Evolutionary conservation across 2,888 invertebrate species (phyloP).

Genomic region (Ichneumon xanthorius): DNA sequence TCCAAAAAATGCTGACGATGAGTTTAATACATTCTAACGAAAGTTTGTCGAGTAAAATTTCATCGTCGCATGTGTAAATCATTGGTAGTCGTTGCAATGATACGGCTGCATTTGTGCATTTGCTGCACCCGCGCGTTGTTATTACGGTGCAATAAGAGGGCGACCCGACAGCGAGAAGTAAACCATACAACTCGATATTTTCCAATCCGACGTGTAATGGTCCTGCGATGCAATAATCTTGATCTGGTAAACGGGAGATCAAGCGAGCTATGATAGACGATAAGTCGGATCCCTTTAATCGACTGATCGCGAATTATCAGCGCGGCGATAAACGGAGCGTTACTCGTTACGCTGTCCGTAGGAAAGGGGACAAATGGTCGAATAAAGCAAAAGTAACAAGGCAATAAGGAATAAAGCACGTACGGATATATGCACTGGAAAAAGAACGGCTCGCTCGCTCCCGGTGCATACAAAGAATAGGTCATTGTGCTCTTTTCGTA

Average conservation of each 20-base stretch:
- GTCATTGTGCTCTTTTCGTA: conserved; percentile 28
- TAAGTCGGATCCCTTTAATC: neutral
- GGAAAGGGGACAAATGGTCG: conserved; percentile 25
- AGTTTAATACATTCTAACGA: no score
- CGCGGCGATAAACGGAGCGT: neutral
- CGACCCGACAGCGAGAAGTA: conserved; percentile 31
- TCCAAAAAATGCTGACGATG: no score
- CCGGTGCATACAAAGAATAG: conserved; percentile 36
- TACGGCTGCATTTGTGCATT: neutral
- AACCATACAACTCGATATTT: neutral
- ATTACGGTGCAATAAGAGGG: conserved; percentile 15
- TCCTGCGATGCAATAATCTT: conserved; percentile 10
- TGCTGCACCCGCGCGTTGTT: conserved; percentile 13
- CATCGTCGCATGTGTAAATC: no score
- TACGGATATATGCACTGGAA: neutral
- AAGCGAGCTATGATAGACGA: conserved; percentile 27
- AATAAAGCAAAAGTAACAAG: conserved; percentile 48
- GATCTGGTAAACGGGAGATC: conserved; percentile 22
- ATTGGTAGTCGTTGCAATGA: neutral
- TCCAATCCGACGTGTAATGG: conserved; percentile 1
- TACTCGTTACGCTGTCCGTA: neutral
- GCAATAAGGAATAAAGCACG: conserved; percentile 47
- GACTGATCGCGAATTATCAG: neutral
- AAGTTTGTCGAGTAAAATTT: no score
- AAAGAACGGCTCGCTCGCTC: conserved; percentile 17